phyloP scores from a whole-genome alignment of 2,888 invertebrate genomes.

The Rhynchonema sp. region DNA sequence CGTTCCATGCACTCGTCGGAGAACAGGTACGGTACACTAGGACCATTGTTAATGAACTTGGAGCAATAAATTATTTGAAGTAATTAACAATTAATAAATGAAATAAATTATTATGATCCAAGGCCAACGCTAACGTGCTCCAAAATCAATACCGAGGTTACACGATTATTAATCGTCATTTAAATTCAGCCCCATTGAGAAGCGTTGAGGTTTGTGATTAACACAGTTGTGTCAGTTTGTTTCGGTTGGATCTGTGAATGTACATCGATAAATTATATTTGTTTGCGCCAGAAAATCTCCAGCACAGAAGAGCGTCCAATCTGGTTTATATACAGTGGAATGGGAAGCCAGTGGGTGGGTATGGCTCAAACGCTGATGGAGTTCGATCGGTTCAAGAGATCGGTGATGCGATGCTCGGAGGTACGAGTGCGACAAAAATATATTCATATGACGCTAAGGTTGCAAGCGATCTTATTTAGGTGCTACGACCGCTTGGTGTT shows the following conservation, averaged over 20 bases:
- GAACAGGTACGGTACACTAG: slow-evolving; percentile 19
- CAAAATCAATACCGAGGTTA: neutral
- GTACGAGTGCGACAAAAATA: too few relatives aligned
- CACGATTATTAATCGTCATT: neutral
- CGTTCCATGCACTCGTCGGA: slow-evolving; percentile 19
- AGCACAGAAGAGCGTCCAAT: slow-evolving; percentile 35
- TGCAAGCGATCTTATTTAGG: too few relatives aligned
- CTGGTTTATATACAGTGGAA: slow-evolving; percentile 83
- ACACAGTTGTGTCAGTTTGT: too few relatives aligned
- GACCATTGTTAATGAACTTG: too few relatives aligned
- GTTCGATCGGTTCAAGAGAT: neutral
- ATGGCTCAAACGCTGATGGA: slow-evolving; percentile 44
- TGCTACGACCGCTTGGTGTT: slow-evolving; percentile 53
- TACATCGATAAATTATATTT: too few relatives aligned
- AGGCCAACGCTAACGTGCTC: neutral
- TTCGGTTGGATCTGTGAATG: too few relatives aligned
- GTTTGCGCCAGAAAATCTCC: slow-evolving; percentile 6
- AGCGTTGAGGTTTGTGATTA: too few relatives aligned
- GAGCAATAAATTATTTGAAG: too few relatives aligned
- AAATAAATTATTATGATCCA: too few relatives aligned
- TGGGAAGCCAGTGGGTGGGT: slow-evolving; percentile 87
- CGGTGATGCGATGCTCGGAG: neutral
- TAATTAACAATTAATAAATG: too few relatives aligned
- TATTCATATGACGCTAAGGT: slow-evolving; percentile 39
- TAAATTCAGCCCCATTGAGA: too few relatives aligned